These are phyloP conservation scores for Acestrorhynchus altus DNA, from an alignment of 2,797 vertebrate genomes.

Conservation along the genomic window DNA sequence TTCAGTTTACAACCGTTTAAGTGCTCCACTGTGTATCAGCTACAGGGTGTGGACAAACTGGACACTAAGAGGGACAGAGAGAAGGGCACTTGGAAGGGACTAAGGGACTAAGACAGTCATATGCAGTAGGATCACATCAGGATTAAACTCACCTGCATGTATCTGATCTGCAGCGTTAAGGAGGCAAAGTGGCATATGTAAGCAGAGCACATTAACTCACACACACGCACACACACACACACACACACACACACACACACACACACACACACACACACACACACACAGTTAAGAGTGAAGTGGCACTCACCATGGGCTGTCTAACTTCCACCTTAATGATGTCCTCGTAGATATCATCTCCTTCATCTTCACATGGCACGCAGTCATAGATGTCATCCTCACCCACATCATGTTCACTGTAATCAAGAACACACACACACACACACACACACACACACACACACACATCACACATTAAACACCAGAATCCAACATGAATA, in stretches of 20 bases:
- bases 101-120: slow-evolving; percentile 50
- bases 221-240: slow-evolving; percentile 3
- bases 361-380: slow-evolving; percentile 95
- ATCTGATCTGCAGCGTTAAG: slow-evolving; percentile 95
- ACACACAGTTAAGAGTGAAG: slow-evolving; percentile 3
- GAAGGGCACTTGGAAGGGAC: slow-evolving; percentile 39
- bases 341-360: slow-evolving; percentile 98
- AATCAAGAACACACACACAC: not conserved
- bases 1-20: not conserved
- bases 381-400: slow-evolving; percentile 98
- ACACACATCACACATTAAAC: not conserved
- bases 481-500: too few relatives aligned
- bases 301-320: slow-evolving; percentile 92
- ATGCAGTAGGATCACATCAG: slow-evolving; percentile 61
- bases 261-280: slow-evolving; percentile 14
- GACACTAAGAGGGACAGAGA: slow-evolving; percentile 41
- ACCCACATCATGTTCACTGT: slow-evolving; percentile 94
- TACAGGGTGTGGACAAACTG: slow-evolving; percentile 23
- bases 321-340: slow-evolving; percentile 99
- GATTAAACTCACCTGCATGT: slow-evolving; percentile 92
- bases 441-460: not conserved
- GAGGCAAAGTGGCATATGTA: slow-evolving; percentile 73
- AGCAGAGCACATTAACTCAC: slow-evolving; percentile 62
- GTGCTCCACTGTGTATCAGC: not conserved
- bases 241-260: slow-evolving; percentile 14